A percentile compares a stretch with the other conserved stretches of the same genome.
phyloP scores from a whole-genome alignment of 2,888 invertebrate genomes.

The Drosophila nr. fundita region DNA sequence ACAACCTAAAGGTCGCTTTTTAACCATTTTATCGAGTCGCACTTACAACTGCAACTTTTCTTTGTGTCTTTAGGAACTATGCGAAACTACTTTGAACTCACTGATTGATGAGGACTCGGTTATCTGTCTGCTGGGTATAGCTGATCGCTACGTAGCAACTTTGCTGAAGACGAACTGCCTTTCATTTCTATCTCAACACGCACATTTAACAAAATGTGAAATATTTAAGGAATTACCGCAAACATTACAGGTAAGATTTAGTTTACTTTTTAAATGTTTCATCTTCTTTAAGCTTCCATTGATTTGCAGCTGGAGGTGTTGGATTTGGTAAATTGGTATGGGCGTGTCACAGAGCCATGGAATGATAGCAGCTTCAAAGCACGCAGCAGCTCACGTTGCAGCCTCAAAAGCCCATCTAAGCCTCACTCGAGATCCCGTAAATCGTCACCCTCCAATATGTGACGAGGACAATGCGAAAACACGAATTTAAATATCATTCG shows the following conservation, averaged over 20 bases:
- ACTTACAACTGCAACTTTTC: background rate
- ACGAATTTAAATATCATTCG: conserved; percentile 1
- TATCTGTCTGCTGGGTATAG: conserved; percentile 88
- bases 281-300: background rate
- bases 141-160: conserved; percentile 88
- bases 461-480: conserved; percentile 66
- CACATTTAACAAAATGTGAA: conserved; percentile 79
- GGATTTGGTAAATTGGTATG: conserved; percentile 83
- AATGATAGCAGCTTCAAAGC: conserved; percentile 74
- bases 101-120: conserved; percentile 88
- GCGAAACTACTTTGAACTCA: conserved; percentile 87
- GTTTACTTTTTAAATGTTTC: background rate
- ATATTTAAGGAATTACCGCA: conserved; percentile 82
- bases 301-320: conserved; percentile 78
- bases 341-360: conserved; percentile 84
- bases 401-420: conserved; percentile 82
- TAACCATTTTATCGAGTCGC: background rate
- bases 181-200: conserved; percentile 82
- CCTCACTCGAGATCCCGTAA: conserved; percentile 81
- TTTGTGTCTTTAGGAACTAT: conserved; percentile 85
- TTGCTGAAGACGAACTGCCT: conserved; percentile 82
- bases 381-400: conserved; percentile 76
- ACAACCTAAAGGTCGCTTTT: conserved; percentile 86
- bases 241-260: conserved; percentile 72
- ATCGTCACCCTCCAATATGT: conserved; percentile 83